phyloP scores from a whole-genome alignment of 2,113 vertebrate species.

The human region DNA sequence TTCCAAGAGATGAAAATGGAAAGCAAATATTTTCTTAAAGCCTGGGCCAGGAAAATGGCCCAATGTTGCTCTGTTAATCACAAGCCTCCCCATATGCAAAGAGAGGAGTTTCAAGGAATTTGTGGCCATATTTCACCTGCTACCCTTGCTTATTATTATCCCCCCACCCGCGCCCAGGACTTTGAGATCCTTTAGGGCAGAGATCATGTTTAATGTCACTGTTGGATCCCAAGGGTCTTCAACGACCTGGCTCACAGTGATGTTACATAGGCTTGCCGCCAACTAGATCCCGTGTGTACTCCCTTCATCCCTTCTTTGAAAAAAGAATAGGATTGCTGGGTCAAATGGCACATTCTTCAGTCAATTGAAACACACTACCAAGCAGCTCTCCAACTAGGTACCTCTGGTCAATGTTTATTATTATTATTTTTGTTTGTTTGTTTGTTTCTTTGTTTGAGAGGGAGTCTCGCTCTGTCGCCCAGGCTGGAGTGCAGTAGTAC shows the following conservation, averaged over 20 bases:
- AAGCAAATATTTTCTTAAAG: not conserved
- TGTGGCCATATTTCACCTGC: not conserved
- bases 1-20: not conserved
- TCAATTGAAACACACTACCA: not conserved
- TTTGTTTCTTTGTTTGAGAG: not conserved
- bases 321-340: not conserved
- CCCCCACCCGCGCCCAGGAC: too few species aligned
- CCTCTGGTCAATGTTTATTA: not conserved
- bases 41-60: not conserved
- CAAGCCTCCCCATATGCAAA: not conserved
- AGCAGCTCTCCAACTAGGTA: not conserved
- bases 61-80: not conserved
- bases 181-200: not conserved
- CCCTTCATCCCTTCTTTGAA: not conserved
- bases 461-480: not conserved
- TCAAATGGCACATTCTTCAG: not conserved
- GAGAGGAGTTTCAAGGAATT: not conserved
- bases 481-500: not conserved
- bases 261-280: not conserved
- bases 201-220: not conserved
- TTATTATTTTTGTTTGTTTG: not conserved
- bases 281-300: too few species aligned
- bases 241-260: not conserved
- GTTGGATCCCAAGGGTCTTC: not conserved
- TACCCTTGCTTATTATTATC: not conserved